Evolutionary conservation across 2,888 invertebrate genomes (phyloP).

Genomic region (Microctonus hyperodae): DNA sequence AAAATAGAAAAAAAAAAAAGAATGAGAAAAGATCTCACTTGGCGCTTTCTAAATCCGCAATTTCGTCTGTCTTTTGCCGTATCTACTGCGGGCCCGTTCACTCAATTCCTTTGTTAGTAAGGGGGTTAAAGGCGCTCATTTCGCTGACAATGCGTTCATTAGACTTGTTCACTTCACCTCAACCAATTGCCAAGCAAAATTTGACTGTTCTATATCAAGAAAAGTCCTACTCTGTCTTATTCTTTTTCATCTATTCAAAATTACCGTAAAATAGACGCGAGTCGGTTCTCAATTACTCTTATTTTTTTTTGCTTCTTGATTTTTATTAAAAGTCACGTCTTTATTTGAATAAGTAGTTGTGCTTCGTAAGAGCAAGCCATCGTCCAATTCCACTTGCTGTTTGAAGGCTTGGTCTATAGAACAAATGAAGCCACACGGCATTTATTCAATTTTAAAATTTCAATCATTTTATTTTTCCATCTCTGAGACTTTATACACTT

Average conservation of each 20-base stretch:
- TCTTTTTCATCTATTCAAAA: too few relatives aligned
- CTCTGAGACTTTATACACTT: constrained; percentile 52
- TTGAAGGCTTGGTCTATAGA: constrained; percentile 34
- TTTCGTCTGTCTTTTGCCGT: constrained; percentile 13
- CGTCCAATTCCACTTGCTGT: constrained; percentile 25
- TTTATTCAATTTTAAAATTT: constrained; percentile 55
- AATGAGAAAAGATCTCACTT: not conserved
- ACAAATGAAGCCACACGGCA: constrained; percentile 41
- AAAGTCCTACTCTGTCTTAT: too few relatives aligned
- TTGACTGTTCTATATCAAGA: constrained; percentile 22
- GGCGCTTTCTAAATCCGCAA: constrained; percentile 24
- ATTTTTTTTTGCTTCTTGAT: not conserved
- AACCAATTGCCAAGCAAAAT: constrained; percentile 23
- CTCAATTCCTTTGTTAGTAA: constrained; percentile 20
- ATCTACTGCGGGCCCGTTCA: constrained; percentile 18
- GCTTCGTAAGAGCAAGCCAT: constrained; percentile 36
- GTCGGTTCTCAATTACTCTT: not conserved
- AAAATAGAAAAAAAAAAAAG: not conserved
- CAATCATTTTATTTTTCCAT: constrained; percentile 53
- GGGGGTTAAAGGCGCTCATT: constrained; percentile 35
- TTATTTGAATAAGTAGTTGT: constrained; percentile 53
- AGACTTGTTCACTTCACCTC: constrained; percentile 23
- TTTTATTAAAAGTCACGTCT: constrained; percentile 33
- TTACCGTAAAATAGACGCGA: not conserved
- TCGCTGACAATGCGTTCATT: constrained; percentile 47